phyloP scores from a whole-genome alignment of 92 coral and sea anemone genomes.

The Montipora capitata region DNA sequence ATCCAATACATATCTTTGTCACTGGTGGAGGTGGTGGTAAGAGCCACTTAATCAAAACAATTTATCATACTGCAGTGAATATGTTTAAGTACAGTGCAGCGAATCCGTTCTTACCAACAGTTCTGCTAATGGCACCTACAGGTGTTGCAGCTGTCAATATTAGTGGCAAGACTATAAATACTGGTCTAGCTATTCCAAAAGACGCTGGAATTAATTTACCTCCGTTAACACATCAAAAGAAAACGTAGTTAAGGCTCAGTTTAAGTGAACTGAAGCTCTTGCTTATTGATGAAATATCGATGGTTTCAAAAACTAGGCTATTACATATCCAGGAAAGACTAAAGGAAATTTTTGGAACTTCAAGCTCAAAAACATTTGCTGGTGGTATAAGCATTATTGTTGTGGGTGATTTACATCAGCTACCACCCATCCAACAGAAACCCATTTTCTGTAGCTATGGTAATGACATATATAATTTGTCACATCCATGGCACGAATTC shows the following conservation, averaged over 20 bases:
- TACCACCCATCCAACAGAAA: slow-evolving; percentile 66
- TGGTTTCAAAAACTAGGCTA: too few species aligned
- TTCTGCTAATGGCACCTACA: too few species aligned
- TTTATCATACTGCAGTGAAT: too few species aligned
- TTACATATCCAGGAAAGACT: too few species aligned
- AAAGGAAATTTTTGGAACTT: too few species aligned
- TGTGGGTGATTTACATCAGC: too few species aligned
- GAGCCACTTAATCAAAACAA: slow-evolving; percentile 34
- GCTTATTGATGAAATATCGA: too few species aligned
- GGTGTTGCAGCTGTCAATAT: too few species aligned
- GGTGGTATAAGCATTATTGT: slow-evolving; percentile 45
- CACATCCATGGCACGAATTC: slow-evolving; percentile 66
- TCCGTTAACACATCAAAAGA: not conserved
- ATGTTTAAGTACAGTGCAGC: too few species aligned
- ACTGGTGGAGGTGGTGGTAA: slow-evolving; percentile 71
- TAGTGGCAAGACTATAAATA: slow-evolving; percentile 4
- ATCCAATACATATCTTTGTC: slow-evolving; percentile 49
- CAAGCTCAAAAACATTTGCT: too few species aligned
- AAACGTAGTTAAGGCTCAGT: too few species aligned
- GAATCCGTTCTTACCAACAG: not conserved
- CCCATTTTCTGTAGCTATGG: slow-evolving; percentile 45
- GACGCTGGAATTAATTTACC: not conserved
- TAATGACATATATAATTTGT: slow-evolving; percentile 33
- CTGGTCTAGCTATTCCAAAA: slow-evolving; percentile 13
- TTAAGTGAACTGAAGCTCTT: too few species aligned